Conservation (phyloP, 2,888 invertebrate genomes). For the Anaspis maculata region DNA sequence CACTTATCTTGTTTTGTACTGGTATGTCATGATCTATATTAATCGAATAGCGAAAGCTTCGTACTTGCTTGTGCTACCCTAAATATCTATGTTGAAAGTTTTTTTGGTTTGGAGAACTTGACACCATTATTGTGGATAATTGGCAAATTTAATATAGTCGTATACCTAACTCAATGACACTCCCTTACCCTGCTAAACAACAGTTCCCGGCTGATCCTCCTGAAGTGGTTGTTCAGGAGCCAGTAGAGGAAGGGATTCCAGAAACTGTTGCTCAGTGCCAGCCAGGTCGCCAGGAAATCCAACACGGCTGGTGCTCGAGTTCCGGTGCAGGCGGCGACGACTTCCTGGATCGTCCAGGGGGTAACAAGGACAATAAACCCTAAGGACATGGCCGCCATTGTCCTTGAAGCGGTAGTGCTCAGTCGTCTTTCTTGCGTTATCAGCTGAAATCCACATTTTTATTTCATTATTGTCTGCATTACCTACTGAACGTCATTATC, state of each 20-base stretch:
- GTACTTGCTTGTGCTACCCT: too few species aligned
- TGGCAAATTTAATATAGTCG: too few species aligned
- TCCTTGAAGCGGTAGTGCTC: slow-evolving; percentile 72
- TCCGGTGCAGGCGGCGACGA: slow-evolving; percentile 82
- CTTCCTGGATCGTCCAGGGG: slow-evolving; percentile 86
- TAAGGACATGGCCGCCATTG: slow-evolving; percentile 87
- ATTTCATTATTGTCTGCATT: background rate
- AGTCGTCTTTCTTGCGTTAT: slow-evolving; percentile 59
- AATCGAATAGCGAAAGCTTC: too few species aligned
- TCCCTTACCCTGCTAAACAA: slow-evolving; percentile 63
- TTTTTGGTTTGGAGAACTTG: too few species aligned
- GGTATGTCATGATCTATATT: too few species aligned
- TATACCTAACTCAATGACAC: too few species aligned
- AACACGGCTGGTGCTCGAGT: slow-evolving; percentile 72
- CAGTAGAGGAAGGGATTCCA: slow-evolving; percentile 88
- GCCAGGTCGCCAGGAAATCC: slow-evolving; percentile 80
- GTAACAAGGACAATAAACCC: slow-evolving; percentile 88
- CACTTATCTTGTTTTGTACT: too few species aligned
- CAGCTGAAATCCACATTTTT: too few species aligned
- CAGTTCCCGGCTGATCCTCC: slow-evolving; percentile 69
- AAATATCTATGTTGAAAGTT: too few species aligned
- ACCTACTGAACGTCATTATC: too few species aligned
- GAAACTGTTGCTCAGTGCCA: slow-evolving; percentile 79
- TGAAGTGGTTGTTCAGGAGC: slow-evolving; percentile 78
- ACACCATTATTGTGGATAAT: too few species aligned